These are phyloP conservation scores for Ptycholaimellus sp. DNA, from an alignment of 2,888 invertebrate genomes.

Conservation along the genomic window DNA sequence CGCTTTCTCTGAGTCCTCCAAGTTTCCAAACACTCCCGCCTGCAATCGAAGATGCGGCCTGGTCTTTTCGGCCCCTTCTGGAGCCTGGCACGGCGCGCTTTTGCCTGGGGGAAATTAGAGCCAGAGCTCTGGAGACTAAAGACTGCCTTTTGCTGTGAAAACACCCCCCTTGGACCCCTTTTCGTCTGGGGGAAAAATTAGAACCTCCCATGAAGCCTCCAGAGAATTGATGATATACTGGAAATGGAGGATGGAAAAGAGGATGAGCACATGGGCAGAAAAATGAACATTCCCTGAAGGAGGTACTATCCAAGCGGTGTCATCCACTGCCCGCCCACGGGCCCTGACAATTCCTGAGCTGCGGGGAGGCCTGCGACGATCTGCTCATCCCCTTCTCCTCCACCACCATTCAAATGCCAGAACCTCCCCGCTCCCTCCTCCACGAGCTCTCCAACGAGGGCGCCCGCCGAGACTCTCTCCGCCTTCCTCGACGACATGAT, in stretches of 20 bases:
- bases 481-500: slow-evolving; percentile 79
- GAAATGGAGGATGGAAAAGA: background rate
- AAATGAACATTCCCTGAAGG: slow-evolving; percentile 16
- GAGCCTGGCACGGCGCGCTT: no score
- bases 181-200: no score
- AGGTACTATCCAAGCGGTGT: slow-evolving; percentile 75
- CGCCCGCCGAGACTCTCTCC: slow-evolving; percentile 86
- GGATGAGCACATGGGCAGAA: background rate
- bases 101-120: no score
- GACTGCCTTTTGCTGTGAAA: no score
- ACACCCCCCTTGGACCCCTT: no score
- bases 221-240: no score
- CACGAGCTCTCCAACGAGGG: slow-evolving; percentile 98
- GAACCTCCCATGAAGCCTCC: no score
- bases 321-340: slow-evolving; percentile 77
- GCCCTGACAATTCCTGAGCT: slow-evolving; percentile 85
- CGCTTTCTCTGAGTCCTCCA: no score
- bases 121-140: no score
- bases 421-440: slow-evolving; percentile 48
- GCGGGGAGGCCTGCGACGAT: slow-evolving; percentile 92
- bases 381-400: slow-evolving; percentile 90
- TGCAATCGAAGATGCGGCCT: no score
- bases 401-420: slow-evolving; percentile 48
- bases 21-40: no score
- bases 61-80: no score